Conservation (phyloP, 2,888 invertebrate species). For the Strigamia crassipes region DNA sequence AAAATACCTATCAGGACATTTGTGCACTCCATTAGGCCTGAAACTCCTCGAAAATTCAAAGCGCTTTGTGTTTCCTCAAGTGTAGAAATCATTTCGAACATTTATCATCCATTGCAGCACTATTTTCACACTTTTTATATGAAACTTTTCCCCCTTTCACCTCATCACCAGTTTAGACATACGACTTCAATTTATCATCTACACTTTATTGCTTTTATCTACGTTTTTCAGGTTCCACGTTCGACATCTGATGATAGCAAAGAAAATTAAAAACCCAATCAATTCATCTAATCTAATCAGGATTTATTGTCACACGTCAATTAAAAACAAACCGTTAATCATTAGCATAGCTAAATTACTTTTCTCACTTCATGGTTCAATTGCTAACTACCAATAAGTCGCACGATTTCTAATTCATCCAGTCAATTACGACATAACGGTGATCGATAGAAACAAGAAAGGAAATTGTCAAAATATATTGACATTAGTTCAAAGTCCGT, state of each 20-base stretch:
- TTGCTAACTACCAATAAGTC: background rate
- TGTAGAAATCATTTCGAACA: background rate
- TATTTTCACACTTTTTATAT: background rate
- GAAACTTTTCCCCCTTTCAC: background rate
- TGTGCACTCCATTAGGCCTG: background rate
- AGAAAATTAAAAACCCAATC: slow-evolving; percentile 7
- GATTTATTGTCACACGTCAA: slow-evolving; percentile 1
- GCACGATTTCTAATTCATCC: background rate
- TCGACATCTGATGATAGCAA: background rate
- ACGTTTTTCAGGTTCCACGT: background rate
- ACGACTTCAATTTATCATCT: slow-evolving; percentile 24
- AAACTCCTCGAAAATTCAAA: background rate
- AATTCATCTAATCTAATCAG: background rate
- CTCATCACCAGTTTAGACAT: background rate
- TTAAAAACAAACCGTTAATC: background rate
- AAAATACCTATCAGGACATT: background rate
- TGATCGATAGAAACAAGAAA: background rate
- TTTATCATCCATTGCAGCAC: background rate
- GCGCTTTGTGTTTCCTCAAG: background rate
- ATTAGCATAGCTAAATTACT: background rate
- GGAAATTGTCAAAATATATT: background rate
- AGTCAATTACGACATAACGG: background rate
- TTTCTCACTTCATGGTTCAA: background rate
- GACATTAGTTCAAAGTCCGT: background rate
- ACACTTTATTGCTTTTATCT: slow-evolving; percentile 12